Conservation (phyloP, 2,797 vertebrate species). For the Tachyglossus aculeatus region DNA sequence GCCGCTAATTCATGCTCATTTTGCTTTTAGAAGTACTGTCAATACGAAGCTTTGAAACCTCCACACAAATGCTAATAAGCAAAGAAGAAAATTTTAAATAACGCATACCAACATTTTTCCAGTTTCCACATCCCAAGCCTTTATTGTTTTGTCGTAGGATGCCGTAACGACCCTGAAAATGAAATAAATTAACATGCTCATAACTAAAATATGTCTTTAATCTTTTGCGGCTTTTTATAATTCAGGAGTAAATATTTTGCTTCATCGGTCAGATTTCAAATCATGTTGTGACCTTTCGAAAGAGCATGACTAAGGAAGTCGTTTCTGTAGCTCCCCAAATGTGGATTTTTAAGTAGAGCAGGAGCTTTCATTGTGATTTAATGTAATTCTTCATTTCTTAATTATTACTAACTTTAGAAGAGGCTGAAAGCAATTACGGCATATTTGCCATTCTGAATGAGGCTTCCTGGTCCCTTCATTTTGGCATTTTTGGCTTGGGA, state of each 20-base stretch:
- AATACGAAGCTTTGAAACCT: too few relatives aligned
- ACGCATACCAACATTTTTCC: slow-evolving; percentile 76
- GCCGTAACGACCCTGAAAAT: slow-evolving; percentile 75
- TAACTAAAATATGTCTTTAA: slow-evolving; percentile 5
- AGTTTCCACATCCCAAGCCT: slow-evolving; percentile 78
- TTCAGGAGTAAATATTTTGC: not conserved
- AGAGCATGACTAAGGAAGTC: not conserved
- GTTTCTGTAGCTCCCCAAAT: not conserved
- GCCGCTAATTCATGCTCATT: too few relatives aligned
- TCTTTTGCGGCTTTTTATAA: not conserved
- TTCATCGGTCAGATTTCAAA: not conserved
- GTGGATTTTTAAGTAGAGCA: not conserved
- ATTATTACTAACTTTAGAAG: not conserved
- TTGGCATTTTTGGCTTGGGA: slow-evolving; percentile 14
- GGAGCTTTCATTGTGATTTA: not conserved
- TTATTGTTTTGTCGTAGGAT: slow-evolving; percentile 79
- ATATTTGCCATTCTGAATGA: not conserved
- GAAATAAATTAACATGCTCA: not conserved
- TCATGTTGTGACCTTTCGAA: not conserved
- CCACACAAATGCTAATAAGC: not conserved
- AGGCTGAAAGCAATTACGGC: slow-evolving; percentile 5
- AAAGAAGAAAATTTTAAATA: not conserved
- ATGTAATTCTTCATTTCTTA: not conserved
- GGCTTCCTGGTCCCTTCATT: not conserved
- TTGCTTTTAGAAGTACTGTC: too few relatives aligned